A percentile compares a stretch with the other conserved stretches of the same genome.
phyloP scores from a whole-genome alignment of 2,797 vertebrate species.

The Luscinia megarhynchos region DNA sequence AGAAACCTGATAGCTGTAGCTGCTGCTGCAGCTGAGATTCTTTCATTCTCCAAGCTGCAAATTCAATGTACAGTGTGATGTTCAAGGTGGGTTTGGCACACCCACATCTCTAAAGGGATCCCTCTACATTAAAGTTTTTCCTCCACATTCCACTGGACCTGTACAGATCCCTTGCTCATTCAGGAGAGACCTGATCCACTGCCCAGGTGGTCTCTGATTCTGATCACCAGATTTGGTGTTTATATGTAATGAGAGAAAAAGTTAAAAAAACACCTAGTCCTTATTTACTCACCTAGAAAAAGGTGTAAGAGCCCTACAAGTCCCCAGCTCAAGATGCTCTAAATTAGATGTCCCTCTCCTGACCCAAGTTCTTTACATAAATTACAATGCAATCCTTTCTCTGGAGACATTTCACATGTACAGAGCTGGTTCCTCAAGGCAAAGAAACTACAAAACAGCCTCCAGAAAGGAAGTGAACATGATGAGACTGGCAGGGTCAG shows the following conservation, averaged over 20 bases:
- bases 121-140: neutral
- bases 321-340: neutral
- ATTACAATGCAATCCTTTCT: neutral
- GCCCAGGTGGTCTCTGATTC: neutral
- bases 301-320: neutral
- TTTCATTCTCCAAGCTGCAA: neutral
- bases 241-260: neutral
- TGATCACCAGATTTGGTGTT: neutral
- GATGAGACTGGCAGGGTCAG: neutral
- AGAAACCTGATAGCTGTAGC: neutral
- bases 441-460: neutral
- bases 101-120: neutral
- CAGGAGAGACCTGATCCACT: neutral
- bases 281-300: neutral
- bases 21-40: neutral
- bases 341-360: neutral
- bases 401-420: neutral
- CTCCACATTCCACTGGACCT: fast-evolving
- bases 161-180: neutral
- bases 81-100: neutral
- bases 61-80: neutral
- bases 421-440: neutral
- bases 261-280: neutral
- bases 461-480: neutral
- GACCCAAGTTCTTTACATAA: neutral